Evolutionary conservation across 2,888 invertebrate genomes (phyloP).

Genomic region (Adineta ricciae): DNA sequence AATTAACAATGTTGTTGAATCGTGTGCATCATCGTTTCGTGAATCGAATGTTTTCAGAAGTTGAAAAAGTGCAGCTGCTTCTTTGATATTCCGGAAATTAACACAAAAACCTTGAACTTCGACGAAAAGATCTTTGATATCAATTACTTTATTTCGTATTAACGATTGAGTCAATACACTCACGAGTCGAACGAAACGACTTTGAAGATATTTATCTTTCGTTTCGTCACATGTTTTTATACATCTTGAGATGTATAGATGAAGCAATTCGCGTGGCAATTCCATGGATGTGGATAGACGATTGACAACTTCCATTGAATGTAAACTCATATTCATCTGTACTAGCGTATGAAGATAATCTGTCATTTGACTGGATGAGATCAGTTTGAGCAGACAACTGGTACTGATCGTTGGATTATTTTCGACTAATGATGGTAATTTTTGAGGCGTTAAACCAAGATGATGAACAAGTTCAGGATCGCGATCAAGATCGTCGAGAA

Average conservation of each 20-base stretch:
- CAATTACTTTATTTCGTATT: constrained; percentile 90
- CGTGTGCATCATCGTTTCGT: not conserved
- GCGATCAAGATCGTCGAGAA: constrained; percentile 69
- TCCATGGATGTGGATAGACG: constrained; percentile 63
- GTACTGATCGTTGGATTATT: constrained; percentile 92
- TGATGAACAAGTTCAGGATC: constrained; percentile 76
- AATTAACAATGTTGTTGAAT: not conserved
- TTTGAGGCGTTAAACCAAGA: constrained; percentile 72
- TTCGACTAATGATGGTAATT: constrained; percentile 73
- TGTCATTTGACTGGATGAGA: constrained; percentile 73
- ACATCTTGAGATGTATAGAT: constrained; percentile 90
- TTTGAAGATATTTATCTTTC: constrained; percentile 90
- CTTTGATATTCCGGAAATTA: not conserved
- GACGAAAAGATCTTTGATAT: constrained; percentile 66
- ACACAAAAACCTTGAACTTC: not conserved
- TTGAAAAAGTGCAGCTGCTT: not conserved
- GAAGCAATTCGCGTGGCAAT: constrained; percentile 87
- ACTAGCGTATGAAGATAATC: constrained; percentile 23
- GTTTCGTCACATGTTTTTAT: constrained; percentile 93
- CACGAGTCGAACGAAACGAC: constrained; percentile 80
- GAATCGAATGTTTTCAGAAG: not conserved
- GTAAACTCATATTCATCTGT: constrained; percentile 77
- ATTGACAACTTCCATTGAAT: constrained; percentile 99
- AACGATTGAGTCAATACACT: constrained; percentile 93
- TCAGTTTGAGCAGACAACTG: constrained; percentile 78